Base-by-base conservation (phyloP, 2,888 invertebrate genomes). In the Sarcophaga carnaria region DNA sequence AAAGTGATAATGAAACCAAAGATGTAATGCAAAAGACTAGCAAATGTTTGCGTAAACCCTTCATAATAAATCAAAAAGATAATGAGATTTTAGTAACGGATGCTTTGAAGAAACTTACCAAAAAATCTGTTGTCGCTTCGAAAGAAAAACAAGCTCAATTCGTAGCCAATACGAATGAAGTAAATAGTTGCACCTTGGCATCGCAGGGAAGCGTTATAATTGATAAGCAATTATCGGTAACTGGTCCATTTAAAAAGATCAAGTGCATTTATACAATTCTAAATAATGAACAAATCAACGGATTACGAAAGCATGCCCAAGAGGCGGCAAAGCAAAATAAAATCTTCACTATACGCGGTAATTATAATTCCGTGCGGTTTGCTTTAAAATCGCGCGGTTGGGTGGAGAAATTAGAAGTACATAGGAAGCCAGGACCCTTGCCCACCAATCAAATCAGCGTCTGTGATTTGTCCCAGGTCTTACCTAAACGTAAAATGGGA, bases 341-440 rank as follows among this genome's bases (percentile, higher is more conserved):
- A 92, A 95, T 96, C 49, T 96, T 96, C 90, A 95, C 95, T 90
- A 95, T 96, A 91, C 95, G 95, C 89, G 96, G 96, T 2, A 96
- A 96, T 74, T 97, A 96, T 92, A 95, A 96, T 11, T 95, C 96
- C 0, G 94, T 97, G 11, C 94, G 96, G 5, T 95, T 95, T 86
- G 96, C 97, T 2, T 93, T 97, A 10, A 92, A 95, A 4, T 94
- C 95, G 64, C 94, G 97, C 67, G 96, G 97, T 2, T 97, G 97
- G 97, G 93, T 94, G 3, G 93, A 93, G 83, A 93, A 93, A 84
- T 87, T 93, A 37, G 93, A 93, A 83, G 88, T 90, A 60, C 93
- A 93, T 85, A 90, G 93, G n/a, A 93, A 92, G 75, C 90, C 91
- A 10, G 81, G 90, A 47, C 90, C 90, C 0, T 88, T 90, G 54